Conservation (phyloP, 1,140 invertebrate genomes). For the Melanaphis sacchari region DNA sequence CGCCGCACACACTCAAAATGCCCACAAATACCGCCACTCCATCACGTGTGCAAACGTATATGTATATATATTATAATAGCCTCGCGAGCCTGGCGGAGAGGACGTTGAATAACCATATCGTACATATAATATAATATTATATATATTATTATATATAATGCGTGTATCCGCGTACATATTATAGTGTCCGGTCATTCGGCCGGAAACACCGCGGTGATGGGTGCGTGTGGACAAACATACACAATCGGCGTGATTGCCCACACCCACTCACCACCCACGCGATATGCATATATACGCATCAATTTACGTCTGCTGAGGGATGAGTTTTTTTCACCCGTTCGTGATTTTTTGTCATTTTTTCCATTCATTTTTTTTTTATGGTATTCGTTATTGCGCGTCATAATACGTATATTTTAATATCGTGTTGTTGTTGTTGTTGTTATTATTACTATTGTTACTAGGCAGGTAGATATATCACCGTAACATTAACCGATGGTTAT, state of each 20-base stretch:
- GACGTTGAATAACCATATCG: not conserved
- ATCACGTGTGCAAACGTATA: not conserved
- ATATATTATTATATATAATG: no score
- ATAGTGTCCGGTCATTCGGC: conserved; percentile 30
- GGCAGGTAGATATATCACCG: not conserved
- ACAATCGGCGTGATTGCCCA: not conserved
- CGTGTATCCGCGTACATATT: not conserved
- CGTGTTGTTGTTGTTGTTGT: not conserved
- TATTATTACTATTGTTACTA: not conserved
- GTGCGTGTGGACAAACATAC: not conserved
- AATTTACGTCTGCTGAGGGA: not conserved
- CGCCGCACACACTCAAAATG: conserved; percentile 15
- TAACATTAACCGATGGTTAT: not conserved
- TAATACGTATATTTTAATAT: not conserved
- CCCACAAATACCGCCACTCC: not conserved
- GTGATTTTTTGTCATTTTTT: not conserved
- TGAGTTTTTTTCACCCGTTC: not conserved
- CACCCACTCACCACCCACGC: not conserved
- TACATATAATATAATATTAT: not conserved
- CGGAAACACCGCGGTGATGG: not conserved
- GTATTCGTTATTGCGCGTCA: not conserved
- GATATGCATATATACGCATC: not conserved
- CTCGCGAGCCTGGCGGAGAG: not conserved
- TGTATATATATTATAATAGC: not conserved
- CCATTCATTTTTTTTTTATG: not conserved